These are phyloP conservation scores for Coregonus sp. DNA, from an alignment of 2,797 vertebrate species.

Conservation along the genomic window DNA sequence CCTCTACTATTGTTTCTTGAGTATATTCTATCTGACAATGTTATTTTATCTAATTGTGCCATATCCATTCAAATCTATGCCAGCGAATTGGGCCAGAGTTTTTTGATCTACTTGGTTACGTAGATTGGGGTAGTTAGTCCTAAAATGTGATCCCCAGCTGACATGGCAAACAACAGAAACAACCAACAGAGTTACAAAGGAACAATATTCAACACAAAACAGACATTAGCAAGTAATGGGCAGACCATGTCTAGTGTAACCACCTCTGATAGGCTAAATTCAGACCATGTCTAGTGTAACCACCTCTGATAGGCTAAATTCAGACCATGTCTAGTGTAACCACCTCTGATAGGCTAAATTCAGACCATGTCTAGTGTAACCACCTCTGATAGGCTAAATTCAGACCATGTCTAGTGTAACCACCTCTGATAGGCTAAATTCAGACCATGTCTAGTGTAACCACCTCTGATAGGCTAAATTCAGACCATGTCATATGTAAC, in stretches of 20 bases:
- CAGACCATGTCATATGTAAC: too few species aligned
- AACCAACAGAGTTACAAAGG: constrained; percentile 23
- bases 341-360: too few species aligned
- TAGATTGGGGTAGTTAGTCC: constrained; percentile 9
- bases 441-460: too few species aligned
- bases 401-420: too few species aligned
- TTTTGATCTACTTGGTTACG: constrained; percentile 1
- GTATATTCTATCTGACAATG: neutral
- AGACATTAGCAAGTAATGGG: neutral
- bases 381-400: neutral
- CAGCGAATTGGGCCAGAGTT: constrained; percentile 3
- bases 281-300: too few species aligned
- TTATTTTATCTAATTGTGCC: neutral
- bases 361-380: neutral
- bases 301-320: too few species aligned
- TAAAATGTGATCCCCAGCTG: constrained; percentile 14
- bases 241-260: neutral
- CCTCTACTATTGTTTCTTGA: neutral
- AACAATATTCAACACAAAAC: constrained; percentile 38
- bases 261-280: neutral
- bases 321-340: too few species aligned
- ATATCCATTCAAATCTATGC: constrained; percentile 8
- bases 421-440: too few species aligned
- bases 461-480: too few species aligned
- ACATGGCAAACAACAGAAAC: constrained; percentile 18